Base-by-base conservation (phyloP, 2,888 invertebrate species). In the Xestia ashworthii region DNA sequence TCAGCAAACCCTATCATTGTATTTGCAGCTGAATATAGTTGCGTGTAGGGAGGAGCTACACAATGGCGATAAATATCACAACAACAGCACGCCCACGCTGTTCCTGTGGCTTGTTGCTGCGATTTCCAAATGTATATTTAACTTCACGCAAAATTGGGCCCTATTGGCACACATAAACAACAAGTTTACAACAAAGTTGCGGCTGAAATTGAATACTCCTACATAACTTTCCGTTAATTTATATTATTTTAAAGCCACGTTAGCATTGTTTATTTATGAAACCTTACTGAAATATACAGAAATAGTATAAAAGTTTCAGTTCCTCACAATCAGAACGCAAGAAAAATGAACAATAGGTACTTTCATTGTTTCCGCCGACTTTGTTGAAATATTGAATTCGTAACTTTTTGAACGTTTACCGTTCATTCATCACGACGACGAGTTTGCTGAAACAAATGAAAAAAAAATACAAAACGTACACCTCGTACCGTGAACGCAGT, bases 31-130 rank as follows among this genome's bases (percentile, higher is more conserved):
- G 78, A 76, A 78, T 82, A 84, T 87, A 76, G 83, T 78, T 78
- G 67, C 68, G 70, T 78, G 76, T 76, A 75, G 77, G 55, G 71
- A 84, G 87, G 85, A 81, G 76, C 84, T 74, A 72, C 81, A 84
- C 80, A 80, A 79, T 76, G 68, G 77, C 85, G 74, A 90, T 92
- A 92, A 92, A 91, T 89, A 91, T 88, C 78, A 76, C 76, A 84
- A 88, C 87, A 80, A 87, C 83, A 82, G 79, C 78, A 85, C 84
- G 86, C 87, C 87, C 87, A 81, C 88, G 82, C 86, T 81, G 74
- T 80, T 76, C 55, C 67, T 79, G 85, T 70, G 87, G 86, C 85
- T 85, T 85, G 87, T 87, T 85, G 85, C 84, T 83, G 82, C 86
- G 88, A 88, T 89, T 90, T 85, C 76, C 82, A 84, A 80, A 88